Percentiles rank a stretch among this genome's conserved stretches.
These are phyloP conservation scores for Anser cygnoides DNA, from an alignment of 2,113 vertebrate species.

Conservation along the genomic window DNA sequence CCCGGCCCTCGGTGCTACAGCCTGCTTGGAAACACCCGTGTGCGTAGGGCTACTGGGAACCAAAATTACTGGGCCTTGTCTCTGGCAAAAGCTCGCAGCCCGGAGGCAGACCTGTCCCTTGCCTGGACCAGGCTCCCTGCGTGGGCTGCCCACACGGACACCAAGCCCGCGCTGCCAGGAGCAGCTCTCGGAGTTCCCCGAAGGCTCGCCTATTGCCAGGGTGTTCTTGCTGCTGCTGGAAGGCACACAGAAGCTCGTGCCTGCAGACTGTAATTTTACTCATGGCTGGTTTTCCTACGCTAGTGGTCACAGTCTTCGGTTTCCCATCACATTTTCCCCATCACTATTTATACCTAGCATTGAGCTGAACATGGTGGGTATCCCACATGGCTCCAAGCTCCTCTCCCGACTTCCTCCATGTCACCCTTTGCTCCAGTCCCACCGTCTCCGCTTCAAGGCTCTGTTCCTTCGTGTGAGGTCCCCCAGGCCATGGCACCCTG, in stretches of 20 bases:
- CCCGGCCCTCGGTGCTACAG: background rate
- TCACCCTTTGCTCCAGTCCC: background rate
- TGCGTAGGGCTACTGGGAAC: background rate
- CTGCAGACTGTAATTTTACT: background rate
- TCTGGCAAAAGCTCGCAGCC: background rate
- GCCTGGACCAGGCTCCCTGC: accelerated
- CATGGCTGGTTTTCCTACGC: slow-evolving; percentile 38
- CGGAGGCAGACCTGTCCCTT: background rate
- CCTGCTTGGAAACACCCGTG: background rate
- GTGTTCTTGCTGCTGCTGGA: background rate
- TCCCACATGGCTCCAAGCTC: background rate
- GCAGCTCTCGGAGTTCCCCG: background rate
- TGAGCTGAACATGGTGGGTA: background rate
- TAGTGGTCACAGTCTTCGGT: slow-evolving; percentile 7
- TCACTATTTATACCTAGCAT: background rate
- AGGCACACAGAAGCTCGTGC: background rate
- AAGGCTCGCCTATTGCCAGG: background rate
- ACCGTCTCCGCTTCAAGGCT: background rate
- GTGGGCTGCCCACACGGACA: accelerated
- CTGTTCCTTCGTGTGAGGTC: background rate
- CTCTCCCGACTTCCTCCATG: background rate
- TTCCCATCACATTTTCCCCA: background rate
- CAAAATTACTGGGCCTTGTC: background rate
- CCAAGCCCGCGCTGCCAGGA: background rate
- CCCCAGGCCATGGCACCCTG: background rate